Evolutionary conservation across 2,113 vertebrate genomes (phyloP), one percentile per base, ranked within the genome.

Genomic region (Tragelaphus scriptus): DNA sequence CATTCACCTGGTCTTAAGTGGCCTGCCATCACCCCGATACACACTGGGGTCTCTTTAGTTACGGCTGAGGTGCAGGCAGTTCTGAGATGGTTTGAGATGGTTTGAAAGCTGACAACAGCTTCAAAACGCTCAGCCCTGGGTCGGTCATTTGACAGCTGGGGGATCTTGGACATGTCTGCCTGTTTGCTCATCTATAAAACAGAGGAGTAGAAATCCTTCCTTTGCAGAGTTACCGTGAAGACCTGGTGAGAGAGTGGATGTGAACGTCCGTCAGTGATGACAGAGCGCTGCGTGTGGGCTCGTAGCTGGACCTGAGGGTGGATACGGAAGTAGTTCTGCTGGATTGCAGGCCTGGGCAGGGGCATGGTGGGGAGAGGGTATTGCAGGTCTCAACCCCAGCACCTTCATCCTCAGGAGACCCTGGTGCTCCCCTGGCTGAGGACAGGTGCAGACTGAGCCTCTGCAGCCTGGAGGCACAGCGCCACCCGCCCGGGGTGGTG

Each of bases 221-320:
- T 55, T 26, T 49, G 26, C 23, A 21, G 63, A 94, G 23, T 36
- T 8, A 30, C 23, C 55, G 9, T 65, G 58, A 89, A 59, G 47
- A 56, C 7, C n/a, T 16, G 5, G 21, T 12, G 26, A n/a, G 53
- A 68, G 49, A 19, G 12, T 21, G 61, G 56, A 56, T 3, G 19
- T 25, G 26, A 4, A 4, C 4, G 17, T 10, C 21, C 3, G 1
- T 61, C 56, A 40, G 51, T 16, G 40, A 61, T 17, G 36, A 53
- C 3, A 23, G 3, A 11, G 7, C 0, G 2, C 40, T 6, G 25
- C 19, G 1, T 11, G 0, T 3, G 3, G 36, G 14, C 61, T 68
- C 0, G 5, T 12, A 26, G 55, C 30, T 1, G 25, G 49, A 44
- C 36, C 32, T 17, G 2, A 26, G 3, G 15, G 9, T 2, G 51